Evolutionary conservation across 1,140 invertebrate genomes (phyloP).

Genomic region (Dreissena rostriformis): DNA sequence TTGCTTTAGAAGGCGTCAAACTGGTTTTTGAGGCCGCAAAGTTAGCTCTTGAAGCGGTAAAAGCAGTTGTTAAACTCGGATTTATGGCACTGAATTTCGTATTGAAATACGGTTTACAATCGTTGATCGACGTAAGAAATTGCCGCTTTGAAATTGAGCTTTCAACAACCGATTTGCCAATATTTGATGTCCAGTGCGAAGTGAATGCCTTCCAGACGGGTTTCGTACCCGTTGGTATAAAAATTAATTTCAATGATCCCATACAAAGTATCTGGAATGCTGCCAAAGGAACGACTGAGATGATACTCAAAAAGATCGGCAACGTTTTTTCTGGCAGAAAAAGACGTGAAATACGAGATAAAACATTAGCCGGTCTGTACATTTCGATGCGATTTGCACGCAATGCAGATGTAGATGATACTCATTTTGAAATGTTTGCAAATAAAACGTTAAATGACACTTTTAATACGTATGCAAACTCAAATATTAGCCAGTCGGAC

Average conservation of each 20-base stretch:
- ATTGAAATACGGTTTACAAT: conserved; percentile 28
- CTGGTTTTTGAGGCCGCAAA: conserved; percentile 19
- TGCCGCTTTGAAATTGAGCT: conserved; percentile 37
- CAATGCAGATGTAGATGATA: not conserved
- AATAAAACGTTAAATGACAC: conserved; percentile 24
- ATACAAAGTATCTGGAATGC: conserved; percentile 49
- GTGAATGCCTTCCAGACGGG: conserved; percentile 28
- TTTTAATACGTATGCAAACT: conserved; percentile 6
- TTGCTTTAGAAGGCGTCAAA: conserved; percentile 29
- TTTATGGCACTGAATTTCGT: conserved; percentile 19
- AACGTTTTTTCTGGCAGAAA: not conserved
- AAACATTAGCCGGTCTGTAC: not conserved
- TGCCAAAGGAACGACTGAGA: conserved; percentile 10
- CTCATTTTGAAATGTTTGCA: conserved; percentile 1
- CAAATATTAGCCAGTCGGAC: not conserved
- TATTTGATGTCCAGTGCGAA: conserved; percentile 31
- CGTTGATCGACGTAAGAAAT: conserved; percentile 28
- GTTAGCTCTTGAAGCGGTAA: conserved; percentile 27
- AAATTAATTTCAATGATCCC: conserved; percentile 27
- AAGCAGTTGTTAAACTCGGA: conserved; percentile 20
- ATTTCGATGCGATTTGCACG: not conserved
- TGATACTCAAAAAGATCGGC: not conserved
- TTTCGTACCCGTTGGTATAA: conserved; percentile 12
- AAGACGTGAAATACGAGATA: conserved; percentile 16
- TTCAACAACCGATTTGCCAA: not conserved